These are phyloP conservation scores for Oncorhynchus clarkii DNA, from an alignment of 2,113 vertebrate species.

Conservation along the genomic window DNA sequence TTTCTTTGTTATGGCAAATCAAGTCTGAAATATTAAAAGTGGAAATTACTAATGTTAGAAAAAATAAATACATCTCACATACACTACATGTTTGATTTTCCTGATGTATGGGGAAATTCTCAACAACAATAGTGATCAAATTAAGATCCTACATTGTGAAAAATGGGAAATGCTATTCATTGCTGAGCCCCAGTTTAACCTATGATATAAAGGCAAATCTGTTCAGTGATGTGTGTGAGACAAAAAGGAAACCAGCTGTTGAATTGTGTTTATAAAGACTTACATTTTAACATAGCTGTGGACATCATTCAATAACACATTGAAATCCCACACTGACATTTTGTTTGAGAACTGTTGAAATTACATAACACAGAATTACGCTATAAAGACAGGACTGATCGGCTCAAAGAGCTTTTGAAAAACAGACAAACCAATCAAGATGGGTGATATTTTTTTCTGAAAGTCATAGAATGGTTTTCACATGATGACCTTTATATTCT, in stretches of 20 bases:
- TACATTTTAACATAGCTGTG: background rate
- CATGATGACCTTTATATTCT: background rate
- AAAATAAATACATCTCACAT: too few relatives aligned
- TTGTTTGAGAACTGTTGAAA: conserved; percentile 46
- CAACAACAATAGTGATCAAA: too few relatives aligned
- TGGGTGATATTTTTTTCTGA: conserved; percentile 8
- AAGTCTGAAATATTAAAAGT: too few relatives aligned
- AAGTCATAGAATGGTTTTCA: conserved; percentile 26
- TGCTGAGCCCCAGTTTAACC: background rate
- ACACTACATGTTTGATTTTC: too few relatives aligned
- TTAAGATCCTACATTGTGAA: too few relatives aligned
- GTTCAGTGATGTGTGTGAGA: background rate
- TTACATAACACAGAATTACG: conserved; percentile 31
- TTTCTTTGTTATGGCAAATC: too few relatives aligned
- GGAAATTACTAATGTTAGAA: too few relatives aligned
- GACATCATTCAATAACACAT: background rate
- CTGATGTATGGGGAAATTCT: too few relatives aligned
- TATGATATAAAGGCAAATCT: background rate
- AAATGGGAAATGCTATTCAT: background rate
- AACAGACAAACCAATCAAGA: too few relatives aligned
- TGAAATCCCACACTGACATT: background rate
- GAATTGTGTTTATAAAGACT: conserved; percentile 1
- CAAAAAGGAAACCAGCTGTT: conserved; percentile 21
- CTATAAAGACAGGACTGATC: conserved; percentile 23
- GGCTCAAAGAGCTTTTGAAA: too few relatives aligned